Evolutionary conservation across 1,140 invertebrate genomes (phyloP).

Genomic region (Drosophila asahinai): DNA sequence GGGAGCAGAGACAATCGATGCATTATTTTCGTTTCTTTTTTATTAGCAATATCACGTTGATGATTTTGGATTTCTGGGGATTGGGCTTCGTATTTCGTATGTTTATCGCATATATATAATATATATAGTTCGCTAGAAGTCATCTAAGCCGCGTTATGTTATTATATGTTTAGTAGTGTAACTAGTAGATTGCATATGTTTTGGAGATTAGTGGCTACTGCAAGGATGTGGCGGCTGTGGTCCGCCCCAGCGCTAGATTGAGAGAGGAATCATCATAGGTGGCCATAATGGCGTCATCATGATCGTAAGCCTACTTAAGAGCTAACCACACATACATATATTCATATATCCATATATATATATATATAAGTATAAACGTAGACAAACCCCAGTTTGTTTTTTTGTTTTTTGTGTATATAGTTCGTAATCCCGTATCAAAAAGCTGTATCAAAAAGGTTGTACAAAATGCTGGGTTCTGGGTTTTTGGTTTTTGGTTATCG

Average conservation of each 20-base stretch:
- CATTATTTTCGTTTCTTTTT: conserved; percentile 58
- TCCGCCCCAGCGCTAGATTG: conserved; percentile 5
- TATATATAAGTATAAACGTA: conserved; percentile 39
- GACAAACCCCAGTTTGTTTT: conserved; percentile 28
- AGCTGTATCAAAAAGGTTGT: conserved; percentile 60
- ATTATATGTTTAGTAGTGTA: conserved; percentile 52
- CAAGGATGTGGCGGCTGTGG: conserved; percentile 25
- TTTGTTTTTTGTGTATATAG: conserved; percentile 30
- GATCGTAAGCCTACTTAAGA: conserved; percentile 43
- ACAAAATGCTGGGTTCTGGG: conserved; percentile 55
- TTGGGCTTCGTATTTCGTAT: conserved; percentile 43
- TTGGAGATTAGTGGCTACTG: conserved; percentile 32
- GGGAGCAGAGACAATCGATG: not conserved
- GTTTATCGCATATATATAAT: conserved; percentile 50
- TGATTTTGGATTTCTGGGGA: conserved; percentile 58
- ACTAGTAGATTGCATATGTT: conserved; percentile 51
- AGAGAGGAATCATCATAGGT: conserved; percentile 52
- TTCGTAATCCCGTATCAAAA: conserved; percentile 68
- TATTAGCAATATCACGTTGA: conserved; percentile 81
- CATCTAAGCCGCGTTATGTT: conserved; percentile 66
- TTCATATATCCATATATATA: not conserved
- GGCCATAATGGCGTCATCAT: conserved; percentile 14
- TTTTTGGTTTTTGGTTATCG: conserved; percentile 15
- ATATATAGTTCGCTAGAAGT: conserved; percentile 57
- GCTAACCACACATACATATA: conserved; percentile 45